A percentile compares a stretch with the other conserved stretches of the same genome.
phyloP scores from a whole-genome alignment of 2,113 vertebrate genomes.

The Trichechus manatus region DNA sequence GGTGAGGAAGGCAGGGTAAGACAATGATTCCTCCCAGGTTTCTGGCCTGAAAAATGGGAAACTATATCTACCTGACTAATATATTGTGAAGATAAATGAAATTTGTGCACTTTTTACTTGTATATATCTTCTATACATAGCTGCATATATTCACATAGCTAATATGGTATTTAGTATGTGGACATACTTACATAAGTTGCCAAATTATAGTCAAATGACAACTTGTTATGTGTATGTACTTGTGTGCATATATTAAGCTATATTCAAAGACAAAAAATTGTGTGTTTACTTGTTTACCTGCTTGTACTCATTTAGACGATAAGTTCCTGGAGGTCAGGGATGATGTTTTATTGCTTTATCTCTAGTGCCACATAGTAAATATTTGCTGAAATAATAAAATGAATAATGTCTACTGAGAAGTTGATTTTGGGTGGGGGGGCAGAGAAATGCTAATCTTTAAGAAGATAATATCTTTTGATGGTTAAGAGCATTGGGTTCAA shows the following conservation, averaged over 20 bases:
- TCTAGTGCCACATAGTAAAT: neutral
- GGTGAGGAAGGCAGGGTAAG: neutral
- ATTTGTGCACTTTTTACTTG: neutral
- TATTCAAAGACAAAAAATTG: neutral
- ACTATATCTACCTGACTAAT: neutral
- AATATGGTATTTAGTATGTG: neutral
- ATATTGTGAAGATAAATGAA: neutral
- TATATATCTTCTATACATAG: neutral
- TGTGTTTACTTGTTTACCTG: neutral
- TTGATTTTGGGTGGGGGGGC: neutral
- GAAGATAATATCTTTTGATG: neutral
- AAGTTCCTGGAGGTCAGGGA: neutral
- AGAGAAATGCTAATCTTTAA: neutral
- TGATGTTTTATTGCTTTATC: neutral
- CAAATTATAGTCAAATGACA: neutral
- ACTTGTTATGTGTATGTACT: too few relatives aligned
- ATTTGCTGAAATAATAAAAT: neutral
- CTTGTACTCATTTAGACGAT: neutral
- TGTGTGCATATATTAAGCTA: neutral
- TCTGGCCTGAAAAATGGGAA: neutral
- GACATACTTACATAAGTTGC: neutral
- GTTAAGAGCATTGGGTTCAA: neutral
- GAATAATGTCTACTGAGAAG: neutral
- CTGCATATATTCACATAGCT: neutral
- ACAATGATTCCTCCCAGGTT: neutral